Base-by-base conservation (phyloP, 2,113 vertebrate genomes). In the Natator depressus region DNA sequence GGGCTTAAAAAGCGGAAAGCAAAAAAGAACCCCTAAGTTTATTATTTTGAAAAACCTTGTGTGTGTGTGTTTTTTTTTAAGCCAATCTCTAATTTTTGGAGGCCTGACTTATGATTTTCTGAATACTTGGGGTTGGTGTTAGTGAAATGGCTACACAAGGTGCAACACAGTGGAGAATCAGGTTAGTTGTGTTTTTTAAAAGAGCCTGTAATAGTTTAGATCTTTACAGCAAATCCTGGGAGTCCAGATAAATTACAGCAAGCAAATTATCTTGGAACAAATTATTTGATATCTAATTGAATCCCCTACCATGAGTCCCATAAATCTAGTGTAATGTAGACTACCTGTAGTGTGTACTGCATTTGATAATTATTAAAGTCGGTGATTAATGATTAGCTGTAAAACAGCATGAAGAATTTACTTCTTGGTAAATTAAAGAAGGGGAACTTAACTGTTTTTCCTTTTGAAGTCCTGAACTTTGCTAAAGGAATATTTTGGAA, bases 231-330 rank as follows among this genome's bases (percentile, higher is more conserved):
- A 85, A 95, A 95, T 75, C 82, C 53, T 42, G 46, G 84, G 80
- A 94, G 53, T 88, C 88, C 7, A 80, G 91, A 42, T 16, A 89
- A 91, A 47, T 86, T 95, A 89, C 83, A 94, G 75, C 88, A 93
- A 96, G 76, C 82, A 93, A 93, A 97, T 94, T 82, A 84, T 89
- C 85, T 46, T 91, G 53, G 85, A 97, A 95, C 84, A 93, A 93
- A 93, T 91, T 89, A 85, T 54, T 80, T 46, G 25, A 51, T 93
- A 90, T 47, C 62, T 90, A 94, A 94, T 55, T 84, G 80, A 94
- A 96, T 96, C 91, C 91, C 72, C 87, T 90, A 7, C 42, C 57
- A 78, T 69, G 53, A 5, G 2, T 90, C 16, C 5, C 72, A 85
- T 95, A 88, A 89, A 6, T 96, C 83, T 87, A 49, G 5, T 65